Conservation (phyloP, 2,797 vertebrate species). For the Spinus pinus region DNA sequence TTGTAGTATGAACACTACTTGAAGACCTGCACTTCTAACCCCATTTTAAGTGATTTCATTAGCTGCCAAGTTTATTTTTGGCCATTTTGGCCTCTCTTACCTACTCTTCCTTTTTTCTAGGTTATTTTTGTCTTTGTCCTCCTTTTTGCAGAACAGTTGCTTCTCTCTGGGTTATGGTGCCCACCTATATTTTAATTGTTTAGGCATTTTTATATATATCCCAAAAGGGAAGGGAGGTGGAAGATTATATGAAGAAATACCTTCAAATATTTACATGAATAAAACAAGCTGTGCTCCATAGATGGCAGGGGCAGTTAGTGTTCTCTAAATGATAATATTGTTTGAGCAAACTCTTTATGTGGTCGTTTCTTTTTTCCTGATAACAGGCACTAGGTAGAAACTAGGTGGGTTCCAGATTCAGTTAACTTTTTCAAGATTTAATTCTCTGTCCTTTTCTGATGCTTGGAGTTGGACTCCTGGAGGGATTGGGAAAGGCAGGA, state of each 20-base stretch:
- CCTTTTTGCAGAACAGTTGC: constrained; percentile 37
- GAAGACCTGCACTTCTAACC: constrained; percentile 44
- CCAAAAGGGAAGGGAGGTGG: not conserved
- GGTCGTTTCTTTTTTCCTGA: not conserved
- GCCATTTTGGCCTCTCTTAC: constrained; percentile 41
- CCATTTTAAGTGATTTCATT: constrained; percentile 48
- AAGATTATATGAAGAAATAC: not conserved
- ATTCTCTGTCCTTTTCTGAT: not conserved
- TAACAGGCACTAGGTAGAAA: not conserved
- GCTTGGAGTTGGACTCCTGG: not conserved
- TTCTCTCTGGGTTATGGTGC: constrained; percentile 14
- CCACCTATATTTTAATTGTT: constrained; percentile 34
- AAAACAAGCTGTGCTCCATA: not conserved
- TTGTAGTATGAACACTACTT: not conserved
- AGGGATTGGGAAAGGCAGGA: not conserved
- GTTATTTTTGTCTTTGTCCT: constrained; percentile 61
- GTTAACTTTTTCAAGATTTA: not conserved
- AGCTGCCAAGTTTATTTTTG: constrained; percentile 45
- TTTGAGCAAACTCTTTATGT: not conserved
- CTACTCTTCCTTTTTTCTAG: constrained; percentile 27
- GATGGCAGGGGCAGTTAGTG: accelerated
- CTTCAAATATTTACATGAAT: not conserved
- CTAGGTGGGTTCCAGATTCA: constrained; percentile 3
- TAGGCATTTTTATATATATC: not conserved
- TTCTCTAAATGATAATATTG: not conserved